These are phyloP conservation scores for Prionailurus bengalensis DNA, from an alignment of 2,113 vertebrate genomes.

Conservation along the genomic window DNA sequence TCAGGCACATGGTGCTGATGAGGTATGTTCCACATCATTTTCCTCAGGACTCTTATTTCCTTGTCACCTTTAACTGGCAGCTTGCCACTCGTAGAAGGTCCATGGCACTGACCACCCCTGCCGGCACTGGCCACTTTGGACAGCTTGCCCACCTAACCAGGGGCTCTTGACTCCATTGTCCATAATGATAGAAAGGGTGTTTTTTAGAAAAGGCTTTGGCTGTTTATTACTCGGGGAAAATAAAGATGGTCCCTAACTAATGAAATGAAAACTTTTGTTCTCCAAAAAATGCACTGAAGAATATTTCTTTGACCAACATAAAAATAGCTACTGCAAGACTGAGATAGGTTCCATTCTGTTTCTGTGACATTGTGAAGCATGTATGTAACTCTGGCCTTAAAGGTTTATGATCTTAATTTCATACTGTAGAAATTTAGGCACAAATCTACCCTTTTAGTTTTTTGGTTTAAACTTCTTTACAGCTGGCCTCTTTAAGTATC, in stretches of 20 bases:
- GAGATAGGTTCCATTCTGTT: background rate
- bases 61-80: background rate
- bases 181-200: background rate
- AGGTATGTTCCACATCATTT: constrained; percentile 88
- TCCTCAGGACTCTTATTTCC: background rate
- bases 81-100: background rate
- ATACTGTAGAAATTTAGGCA: constrained; percentile 44
- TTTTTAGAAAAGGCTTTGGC: constrained; percentile 38
- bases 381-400: background rate
- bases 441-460: constrained; percentile 39
- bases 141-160: background rate
- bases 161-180: background rate
- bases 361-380: constrained; percentile 1
- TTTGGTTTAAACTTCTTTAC: constrained; percentile 54
- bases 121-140: background rate
- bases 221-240: constrained; percentile 46
- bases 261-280: constrained; percentile 25
- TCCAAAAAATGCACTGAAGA: constrained; percentile 18
- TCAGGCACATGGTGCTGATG: constrained; percentile 97
- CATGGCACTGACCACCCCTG: background rate
- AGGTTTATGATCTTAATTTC: constrained; percentile 39
- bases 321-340: constrained; percentile 28
- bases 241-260: constrained; percentile 33
- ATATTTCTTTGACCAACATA: background rate
- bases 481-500: background rate